These are phyloP conservation scores for Pocillopora verrucosa DNA, from an alignment of 64 coral and sea anemone species.

Conservation along the genomic window DNA sequence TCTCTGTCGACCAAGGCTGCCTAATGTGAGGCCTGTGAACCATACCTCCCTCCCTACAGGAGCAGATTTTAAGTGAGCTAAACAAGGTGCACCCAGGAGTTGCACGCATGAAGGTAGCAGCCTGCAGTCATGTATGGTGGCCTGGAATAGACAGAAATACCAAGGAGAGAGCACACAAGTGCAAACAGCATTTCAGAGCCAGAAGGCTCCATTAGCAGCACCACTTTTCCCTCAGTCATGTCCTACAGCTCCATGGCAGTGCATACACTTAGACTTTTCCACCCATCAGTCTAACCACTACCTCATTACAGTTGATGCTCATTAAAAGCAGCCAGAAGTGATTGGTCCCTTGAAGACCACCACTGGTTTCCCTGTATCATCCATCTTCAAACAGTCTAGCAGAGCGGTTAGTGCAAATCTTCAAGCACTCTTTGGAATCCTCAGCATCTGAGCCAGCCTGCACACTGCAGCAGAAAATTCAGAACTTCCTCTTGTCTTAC, in stretches of 20 bases:
- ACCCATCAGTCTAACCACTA: neutral
- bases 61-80: too few species aligned
- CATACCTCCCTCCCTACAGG: neutral
- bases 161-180: neutral
- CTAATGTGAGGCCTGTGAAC: neutral
- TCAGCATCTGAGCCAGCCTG: neutral
- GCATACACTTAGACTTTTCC: conserved; percentile 27
- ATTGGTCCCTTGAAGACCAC: neutral
- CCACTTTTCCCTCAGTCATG: too few species aligned
- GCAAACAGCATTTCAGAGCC: neutral
- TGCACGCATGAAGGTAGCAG: neutral
- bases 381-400: conserved; percentile 36
- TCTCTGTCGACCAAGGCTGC: conserved; percentile 10
- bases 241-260: conserved; percentile 5
- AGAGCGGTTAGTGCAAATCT: conserved; percentile 47
- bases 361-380: neutral
- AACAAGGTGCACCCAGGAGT: neutral
- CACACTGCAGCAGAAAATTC: neutral
- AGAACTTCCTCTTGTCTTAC: conserved; percentile 22
- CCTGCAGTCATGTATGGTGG: conserved; percentile 1
- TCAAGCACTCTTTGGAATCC: conserved; percentile 44
- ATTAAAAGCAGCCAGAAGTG: too few species aligned
- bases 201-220: too few species aligned
- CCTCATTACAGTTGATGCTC: conserved; percentile 7
- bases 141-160: conserved; percentile 2